A percentile compares a stretch with the other conserved stretches of the same genome.
phyloP scores from a whole-genome alignment of 2,113 vertebrate species.

The Rhinoptilus africanus region DNA sequence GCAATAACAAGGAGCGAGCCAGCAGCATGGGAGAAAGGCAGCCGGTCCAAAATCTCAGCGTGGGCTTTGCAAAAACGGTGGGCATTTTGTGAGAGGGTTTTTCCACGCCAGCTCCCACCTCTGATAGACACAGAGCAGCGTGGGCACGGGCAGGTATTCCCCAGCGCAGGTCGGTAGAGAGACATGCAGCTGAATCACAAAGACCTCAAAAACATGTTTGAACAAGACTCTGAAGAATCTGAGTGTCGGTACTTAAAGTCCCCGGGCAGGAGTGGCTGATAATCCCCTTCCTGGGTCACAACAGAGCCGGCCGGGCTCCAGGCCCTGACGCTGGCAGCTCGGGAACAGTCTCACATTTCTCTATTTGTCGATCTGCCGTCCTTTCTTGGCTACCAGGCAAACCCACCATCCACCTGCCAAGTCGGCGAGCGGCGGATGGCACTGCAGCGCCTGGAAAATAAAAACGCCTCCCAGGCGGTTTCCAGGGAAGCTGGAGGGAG shows the following conservation, averaged over 20 bases:
- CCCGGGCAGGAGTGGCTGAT: background rate
- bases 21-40: background rate
- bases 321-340: background rate
- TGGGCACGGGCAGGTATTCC: constrained; percentile 19
- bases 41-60: background rate
- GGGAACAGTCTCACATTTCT: background rate
- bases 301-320: background rate
- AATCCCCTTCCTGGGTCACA: background rate
- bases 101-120: background rate
- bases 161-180: rapidly evolving
- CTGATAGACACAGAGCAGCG: background rate
- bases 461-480: background rate
- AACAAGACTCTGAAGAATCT: background rate
- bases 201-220: background rate
- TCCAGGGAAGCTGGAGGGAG: constrained; percentile 25
- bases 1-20: background rate
- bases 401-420: background rate
- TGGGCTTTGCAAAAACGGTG: background rate
- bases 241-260: background rate
- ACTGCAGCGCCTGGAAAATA: background rate
- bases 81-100: background rate
- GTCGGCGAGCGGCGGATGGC: background rate
- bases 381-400: background rate
- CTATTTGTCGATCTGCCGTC: background rate
- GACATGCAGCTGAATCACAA: background rate